Percentiles rank a stretch among this genome's conserved stretches.
phyloP scores from a whole-genome alignment of 2,113 vertebrate species.

The Etheostoma cragini region DNA sequence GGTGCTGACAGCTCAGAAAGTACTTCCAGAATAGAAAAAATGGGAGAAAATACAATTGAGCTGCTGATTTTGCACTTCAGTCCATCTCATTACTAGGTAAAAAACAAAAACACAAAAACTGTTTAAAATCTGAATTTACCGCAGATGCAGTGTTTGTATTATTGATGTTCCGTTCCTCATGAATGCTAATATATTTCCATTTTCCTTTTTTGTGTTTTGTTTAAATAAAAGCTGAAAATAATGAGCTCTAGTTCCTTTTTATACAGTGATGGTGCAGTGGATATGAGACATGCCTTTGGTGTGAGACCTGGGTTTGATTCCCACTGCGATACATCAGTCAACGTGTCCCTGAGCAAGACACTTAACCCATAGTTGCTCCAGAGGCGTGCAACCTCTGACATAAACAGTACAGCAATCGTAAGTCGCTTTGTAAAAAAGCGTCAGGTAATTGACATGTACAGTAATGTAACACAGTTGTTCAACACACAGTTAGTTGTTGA shows the following conservation, averaged over 20 bases:
- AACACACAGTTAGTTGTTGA: not conserved
- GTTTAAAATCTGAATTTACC: not conserved
- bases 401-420: too few species aligned
- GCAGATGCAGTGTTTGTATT: not conserved
- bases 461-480: not conserved
- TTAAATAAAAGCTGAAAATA: constrained; percentile 13
- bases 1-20: constrained; percentile 19
- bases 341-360: too few species aligned
- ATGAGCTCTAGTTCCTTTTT: not conserved
- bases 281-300: too few species aligned
- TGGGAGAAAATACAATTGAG: constrained; percentile 26
- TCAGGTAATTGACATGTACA: too few species aligned
- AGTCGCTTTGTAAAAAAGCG: too few species aligned
- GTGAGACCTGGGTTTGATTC: too few species aligned
- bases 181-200: not conserved
- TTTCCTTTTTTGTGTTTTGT: not conserved
- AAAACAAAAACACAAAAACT: not conserved
- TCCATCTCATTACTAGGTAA: not conserved
- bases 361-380: too few species aligned
- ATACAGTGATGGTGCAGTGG: too few species aligned
- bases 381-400: too few species aligned
- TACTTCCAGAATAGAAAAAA: constrained; percentile 17
- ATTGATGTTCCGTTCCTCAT: not conserved
- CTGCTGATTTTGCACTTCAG: constrained; percentile 13
- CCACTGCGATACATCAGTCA: too few species aligned